Conservation (phyloP, 2,888 invertebrate genomes). For the Imbricaverruca yamaguchii region DNA sequence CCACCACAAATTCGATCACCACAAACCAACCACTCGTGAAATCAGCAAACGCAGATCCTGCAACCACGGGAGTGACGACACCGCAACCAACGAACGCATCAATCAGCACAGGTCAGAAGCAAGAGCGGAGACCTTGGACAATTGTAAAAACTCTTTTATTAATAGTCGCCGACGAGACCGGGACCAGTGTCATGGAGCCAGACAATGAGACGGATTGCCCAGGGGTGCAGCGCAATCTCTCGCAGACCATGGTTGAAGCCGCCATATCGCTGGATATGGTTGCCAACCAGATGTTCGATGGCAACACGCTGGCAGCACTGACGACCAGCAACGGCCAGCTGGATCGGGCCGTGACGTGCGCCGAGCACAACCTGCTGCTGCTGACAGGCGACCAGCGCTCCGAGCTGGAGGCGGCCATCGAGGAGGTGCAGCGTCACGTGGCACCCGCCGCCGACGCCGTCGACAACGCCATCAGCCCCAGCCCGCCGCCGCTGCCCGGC, state of each 20-base stretch:
- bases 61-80: neutral
- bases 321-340: neutral
- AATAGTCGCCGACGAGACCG: too few relatives aligned
- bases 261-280: neutral
- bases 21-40: too few relatives aligned
- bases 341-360: too few relatives aligned
- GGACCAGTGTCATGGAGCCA: too few relatives aligned
- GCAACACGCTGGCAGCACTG: neutral
- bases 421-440: too few relatives aligned
- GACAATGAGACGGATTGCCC: too few relatives aligned
- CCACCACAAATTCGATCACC: too few relatives aligned
- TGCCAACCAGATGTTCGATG: neutral
- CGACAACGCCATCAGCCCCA: neutral
- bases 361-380: neutral
- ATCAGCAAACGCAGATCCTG: too few relatives aligned
- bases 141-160: too few relatives aligned
- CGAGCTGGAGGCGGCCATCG: neutral
- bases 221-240: too few relatives aligned
- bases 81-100: neutral
- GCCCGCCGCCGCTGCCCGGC: neutral
- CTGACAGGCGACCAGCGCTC: neutral
- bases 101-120: too few relatives aligned
- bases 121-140: too few relatives aligned
- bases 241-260: neutral
- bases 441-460: neutral